phyloP scores from a whole-genome alignment of 2,888 invertebrate species.

The Furcula furcula region DNA sequence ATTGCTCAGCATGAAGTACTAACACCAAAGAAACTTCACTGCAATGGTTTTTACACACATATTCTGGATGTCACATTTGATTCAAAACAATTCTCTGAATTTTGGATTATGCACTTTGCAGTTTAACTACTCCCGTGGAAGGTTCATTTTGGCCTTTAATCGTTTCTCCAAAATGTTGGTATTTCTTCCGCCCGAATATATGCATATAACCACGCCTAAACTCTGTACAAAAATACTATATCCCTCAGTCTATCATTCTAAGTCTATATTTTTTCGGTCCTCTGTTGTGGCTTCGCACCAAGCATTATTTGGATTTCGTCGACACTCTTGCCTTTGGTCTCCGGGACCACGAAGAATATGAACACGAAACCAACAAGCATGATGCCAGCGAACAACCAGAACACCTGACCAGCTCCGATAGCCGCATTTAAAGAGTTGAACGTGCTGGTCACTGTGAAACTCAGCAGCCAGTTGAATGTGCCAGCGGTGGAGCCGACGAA shows the following conservation, averaged over 20 bases:
- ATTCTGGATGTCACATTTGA: too few species aligned
- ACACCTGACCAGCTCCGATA: conserved; percentile 84
- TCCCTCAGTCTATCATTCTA: conserved; percentile 48
- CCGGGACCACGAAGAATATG: conserved; percentile 85
- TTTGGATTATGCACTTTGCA: too few species aligned
- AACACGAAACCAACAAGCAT: conserved; percentile 85
- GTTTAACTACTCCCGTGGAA: too few species aligned
- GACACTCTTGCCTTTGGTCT: conserved; percentile 86
- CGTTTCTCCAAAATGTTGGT: too few species aligned
- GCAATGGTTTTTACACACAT: too few species aligned
- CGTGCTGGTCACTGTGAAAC: conserved; percentile 90
- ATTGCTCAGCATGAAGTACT: conserved; percentile 44
- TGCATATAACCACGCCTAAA: too few species aligned
- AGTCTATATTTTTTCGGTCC: conserved; percentile 55
- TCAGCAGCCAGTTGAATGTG: conserved; percentile 90
- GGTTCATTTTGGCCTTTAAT: too few species aligned
- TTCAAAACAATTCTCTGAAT: too few species aligned
- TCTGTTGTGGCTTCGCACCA: conserved; percentile 53
- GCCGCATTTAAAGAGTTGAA: conserved; percentile 81
- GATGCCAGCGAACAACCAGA: conserved; percentile 88
- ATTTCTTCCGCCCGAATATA: too few species aligned
- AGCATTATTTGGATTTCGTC: conserved; percentile 84
- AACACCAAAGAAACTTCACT: conserved; percentile 31
- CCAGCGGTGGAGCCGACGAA: conserved; percentile 90
- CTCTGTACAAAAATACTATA: conserved; percentile 46